Evolutionary conservation across 2,888 invertebrate genomes (phyloP).

Genomic region (Oithona nana): DNA sequence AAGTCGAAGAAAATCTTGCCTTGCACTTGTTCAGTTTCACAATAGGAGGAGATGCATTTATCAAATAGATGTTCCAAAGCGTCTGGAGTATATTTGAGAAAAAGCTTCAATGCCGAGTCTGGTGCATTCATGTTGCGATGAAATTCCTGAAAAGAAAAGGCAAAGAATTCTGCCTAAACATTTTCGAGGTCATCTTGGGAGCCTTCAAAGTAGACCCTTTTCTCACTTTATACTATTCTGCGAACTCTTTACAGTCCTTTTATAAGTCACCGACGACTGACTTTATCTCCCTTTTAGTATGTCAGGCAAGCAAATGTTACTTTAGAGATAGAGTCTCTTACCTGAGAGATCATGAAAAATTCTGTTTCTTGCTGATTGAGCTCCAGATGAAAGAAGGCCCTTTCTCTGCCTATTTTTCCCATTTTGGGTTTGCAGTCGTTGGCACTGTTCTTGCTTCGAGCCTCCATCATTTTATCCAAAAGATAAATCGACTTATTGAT

Average conservation of each 20-base stretch:
- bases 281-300: no score
- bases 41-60: background rate
- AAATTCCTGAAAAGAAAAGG: no score
- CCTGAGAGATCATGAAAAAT: background rate
- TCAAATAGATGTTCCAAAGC: background rate
- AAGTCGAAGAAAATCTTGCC: constrained; percentile 4
- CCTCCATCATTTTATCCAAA: background rate
- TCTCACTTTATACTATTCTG: no score
- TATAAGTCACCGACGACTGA: no score
- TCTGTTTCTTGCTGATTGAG: background rate
- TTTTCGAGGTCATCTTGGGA: no score
- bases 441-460: background rate
- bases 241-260: no score
- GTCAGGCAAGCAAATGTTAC: no score
- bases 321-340: no score
- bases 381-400: background rate
- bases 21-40: background rate
- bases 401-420: background rate
- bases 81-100: background rate
- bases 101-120: background rate
- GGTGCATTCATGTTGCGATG: background rate
- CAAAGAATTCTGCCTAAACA: no score
- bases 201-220: no score
- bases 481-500: background rate
- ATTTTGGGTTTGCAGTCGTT: background rate